A percentile compares a stretch with the other conserved stretches of the same genome.
These are phyloP conservation scores for Diogma glabrata DNA, from an alignment of 2,888 invertebrate species.

Conservation along the genomic window DNA sequence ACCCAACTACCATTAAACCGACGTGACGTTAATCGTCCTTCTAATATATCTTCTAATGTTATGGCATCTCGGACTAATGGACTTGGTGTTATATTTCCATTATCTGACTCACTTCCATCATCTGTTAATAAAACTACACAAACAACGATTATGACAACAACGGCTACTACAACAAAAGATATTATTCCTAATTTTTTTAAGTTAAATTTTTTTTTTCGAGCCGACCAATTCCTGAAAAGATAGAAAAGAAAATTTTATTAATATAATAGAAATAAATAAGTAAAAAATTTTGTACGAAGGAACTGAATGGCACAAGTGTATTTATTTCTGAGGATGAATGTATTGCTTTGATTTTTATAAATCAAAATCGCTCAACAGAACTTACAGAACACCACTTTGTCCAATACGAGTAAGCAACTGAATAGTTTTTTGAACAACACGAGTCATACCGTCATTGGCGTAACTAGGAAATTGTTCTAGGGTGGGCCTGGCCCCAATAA, in stretches of 20 bases:
- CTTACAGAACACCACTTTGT: too few relatives aligned
- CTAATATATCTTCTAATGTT: slow-evolving; percentile 59
- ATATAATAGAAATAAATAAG: too few relatives aligned
- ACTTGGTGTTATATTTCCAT: slow-evolving; percentile 10
- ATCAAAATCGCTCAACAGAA: too few relatives aligned
- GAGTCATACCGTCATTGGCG: too few relatives aligned
- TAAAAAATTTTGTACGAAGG: too few relatives aligned
- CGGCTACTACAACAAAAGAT: slow-evolving; percentile 42
- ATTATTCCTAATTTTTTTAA: slow-evolving; percentile 44
- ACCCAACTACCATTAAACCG: slow-evolving; percentile 75
- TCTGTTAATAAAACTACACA: slow-evolving; percentile 44
- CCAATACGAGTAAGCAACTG: too few relatives aligned
- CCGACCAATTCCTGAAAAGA: slow-evolving; percentile 48
- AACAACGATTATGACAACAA: slow-evolving; percentile 47
- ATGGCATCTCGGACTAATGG: slow-evolving; percentile 26
- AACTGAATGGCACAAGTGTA: too few relatives aligned
- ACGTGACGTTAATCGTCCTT: slow-evolving; percentile 50
- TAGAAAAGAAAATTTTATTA: slow-evolving; percentile 13
- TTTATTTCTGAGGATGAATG: too few relatives aligned
- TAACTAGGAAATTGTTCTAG: too few relatives aligned
- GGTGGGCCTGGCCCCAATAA: too few relatives aligned
- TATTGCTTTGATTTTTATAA: too few relatives aligned
- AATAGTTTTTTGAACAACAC: too few relatives aligned
- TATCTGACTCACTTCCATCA: slow-evolving; percentile 14
- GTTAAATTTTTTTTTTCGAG: slow-evolving; percentile 40